These are phyloP conservation scores for Pelagia noctiluca DNA, from an alignment of 30 jellyfish, hydroid and myxozoan genomes.

Conservation along the genomic window DNA sequence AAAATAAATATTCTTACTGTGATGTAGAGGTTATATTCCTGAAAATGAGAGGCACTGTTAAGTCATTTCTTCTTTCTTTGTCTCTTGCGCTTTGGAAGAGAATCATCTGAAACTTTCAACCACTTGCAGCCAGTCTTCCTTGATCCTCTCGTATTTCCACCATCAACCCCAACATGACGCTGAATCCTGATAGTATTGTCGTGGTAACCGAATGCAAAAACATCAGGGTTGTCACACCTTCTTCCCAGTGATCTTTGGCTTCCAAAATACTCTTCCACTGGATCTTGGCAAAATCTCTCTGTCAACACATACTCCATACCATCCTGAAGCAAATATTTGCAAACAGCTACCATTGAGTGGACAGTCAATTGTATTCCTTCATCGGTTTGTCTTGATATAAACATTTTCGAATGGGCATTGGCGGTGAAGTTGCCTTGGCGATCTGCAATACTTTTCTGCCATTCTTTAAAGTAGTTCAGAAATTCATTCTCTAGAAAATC, in stretches of 20 bases:
- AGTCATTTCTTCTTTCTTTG: neutral
- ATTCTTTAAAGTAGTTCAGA: constrained; percentile 17
- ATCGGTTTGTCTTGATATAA: constrained; percentile 21
- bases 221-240: constrained; percentile 47
- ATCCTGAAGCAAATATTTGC: constrained; percentile 5
- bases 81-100: constrained; percentile 27
- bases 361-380: constrained; percentile 35
- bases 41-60: neutral
- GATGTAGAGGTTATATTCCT: neutral
- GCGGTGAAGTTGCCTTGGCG: constrained; percentile 26
- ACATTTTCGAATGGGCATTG: constrained; percentile 42
- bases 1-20: neutral
- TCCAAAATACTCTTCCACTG: constrained; percentile 56
- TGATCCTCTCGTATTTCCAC: constrained; percentile 50
- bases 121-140: neutral
- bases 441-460: constrained; percentile 54
- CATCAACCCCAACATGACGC: neutral
- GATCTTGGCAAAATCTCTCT: constrained; percentile 43
- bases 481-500: constrained; percentile 41
- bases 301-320: constrained; percentile 42
- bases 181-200: constrained; percentile 21
- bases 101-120: neutral
- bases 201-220: constrained; percentile 32
- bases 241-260: constrained; percentile 44
- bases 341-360: constrained; percentile 26